Base-by-base conservation (phyloP, 2,888 invertebrate genomes). In the Venusia cambrica region DNA sequence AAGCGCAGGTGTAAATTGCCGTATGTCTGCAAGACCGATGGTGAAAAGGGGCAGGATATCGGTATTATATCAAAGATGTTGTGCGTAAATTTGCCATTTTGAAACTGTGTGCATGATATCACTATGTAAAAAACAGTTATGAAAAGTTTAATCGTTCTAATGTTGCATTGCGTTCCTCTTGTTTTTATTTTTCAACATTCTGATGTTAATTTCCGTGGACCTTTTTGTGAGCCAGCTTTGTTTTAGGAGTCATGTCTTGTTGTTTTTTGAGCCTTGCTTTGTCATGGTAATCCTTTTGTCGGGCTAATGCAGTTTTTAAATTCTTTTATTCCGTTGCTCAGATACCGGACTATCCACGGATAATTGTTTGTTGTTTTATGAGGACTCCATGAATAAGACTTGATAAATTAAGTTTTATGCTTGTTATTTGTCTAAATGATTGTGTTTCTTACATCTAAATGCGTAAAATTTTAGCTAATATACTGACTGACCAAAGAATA, bases 131-230 rank as follows among this genome's bases (percentile, higher is more conserved):
- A n/a, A n/a, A n/a, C n/a, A n/a, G n/a, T n/a, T n/a, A n/a, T n/a
- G n/a, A n/a, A n/a, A n/a, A n/a, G n/a, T n/a, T n/a, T n/a, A 36
- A 43, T 43, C 43, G 39, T 22, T 37, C 18, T 26, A 26, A 37
- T 34, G 38, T 25, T 38, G 36, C 30, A 38, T 31, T 38, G 24
- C 21, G 17, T 37, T 33, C 28, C 32, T 31, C 38, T 28, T 26
- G 29, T 42, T 45, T 41, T 41, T 43, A 37, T 42, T n/a, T n/a
- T 37, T 34, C 18, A 34, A 39, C 39, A 31, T 29, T 39, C 20
- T 20, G 20, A 39, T 46, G 38, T 27, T 21, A 38, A 28, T 41
- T 44, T 32, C 17, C 25, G 32, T 37, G 24, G 30, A 46, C 27
- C 25, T 20, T 39, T 39, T 33, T 15, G 34, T 21, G 25, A 28